Evolutionary conservation across 1,140 invertebrate species (phyloP), one percentile per base, ranked within the genome.

Genomic region (Orius insidiosus): DNA sequence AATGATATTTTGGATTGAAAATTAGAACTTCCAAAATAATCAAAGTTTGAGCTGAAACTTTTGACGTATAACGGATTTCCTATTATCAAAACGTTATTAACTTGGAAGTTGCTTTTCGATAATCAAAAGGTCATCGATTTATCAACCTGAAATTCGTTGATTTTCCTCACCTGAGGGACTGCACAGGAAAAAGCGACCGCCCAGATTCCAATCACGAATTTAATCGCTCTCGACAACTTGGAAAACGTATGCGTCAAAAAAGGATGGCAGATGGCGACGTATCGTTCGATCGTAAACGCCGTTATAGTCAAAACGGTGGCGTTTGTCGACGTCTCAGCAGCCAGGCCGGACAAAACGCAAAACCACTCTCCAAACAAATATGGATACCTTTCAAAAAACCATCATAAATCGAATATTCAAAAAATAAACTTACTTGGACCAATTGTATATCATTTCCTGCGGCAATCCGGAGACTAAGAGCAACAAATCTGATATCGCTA

Each of bases 251-350:
- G 71, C 1, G 75, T 71, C 54, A 71, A 65, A 53, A 85, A 70
- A 3, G 82, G 82, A 62, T 84, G 78, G 56, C 81, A 84, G 47
- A 85, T 84, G 38, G 81, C 82, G n/a, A 85, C 66, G 58, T 85
- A 88, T 9, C 85, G 64, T 60, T 89, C 85, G 2, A 85, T 68
- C 1, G 85, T 87, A 62, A 88, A 88, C 8, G 78, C 76, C 1
- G 85, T 87, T 51, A 94, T 93, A 1, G 86, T 93, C n/a, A 93
- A 64, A 0, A 93, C 81, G 0, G 87, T 90, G 0, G 86, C 85
- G 60, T 92, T 88, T 3, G 81, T 78, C 1, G 84, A 86, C n/a
- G 79, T 84, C 61, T 95, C 90, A 0, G 85, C 77, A 1, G 85
- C 70, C 37, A 89, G 69, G 1, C 84, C 83, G 46, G 85, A 75